phyloP scores from a whole-genome alignment of 2,797 vertebrate genomes.

The Netta rufina region DNA sequence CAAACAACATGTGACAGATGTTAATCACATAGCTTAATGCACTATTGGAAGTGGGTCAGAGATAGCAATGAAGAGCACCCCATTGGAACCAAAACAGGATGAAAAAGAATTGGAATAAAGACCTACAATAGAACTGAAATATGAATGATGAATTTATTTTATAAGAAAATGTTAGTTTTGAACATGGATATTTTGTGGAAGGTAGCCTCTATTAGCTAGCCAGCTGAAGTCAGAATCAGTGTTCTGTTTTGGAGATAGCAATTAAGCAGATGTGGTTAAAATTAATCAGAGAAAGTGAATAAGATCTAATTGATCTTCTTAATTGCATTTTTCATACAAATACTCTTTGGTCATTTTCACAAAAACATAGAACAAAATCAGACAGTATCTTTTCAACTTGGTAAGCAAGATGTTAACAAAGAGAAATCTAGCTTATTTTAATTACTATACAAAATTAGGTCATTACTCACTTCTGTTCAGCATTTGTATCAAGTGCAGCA shows the following conservation, averaged over 20 bases:
- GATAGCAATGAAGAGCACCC: background rate
- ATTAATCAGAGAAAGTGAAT: background rate
- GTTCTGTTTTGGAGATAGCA: background rate
- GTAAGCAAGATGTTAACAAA: background rate
- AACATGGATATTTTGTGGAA: background rate
- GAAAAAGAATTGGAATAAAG: background rate
- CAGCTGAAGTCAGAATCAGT: background rate
- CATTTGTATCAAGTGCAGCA: background rate
- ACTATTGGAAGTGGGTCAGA: constrained; percentile 34
- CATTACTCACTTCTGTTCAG: background rate
- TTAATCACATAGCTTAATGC: constrained; percentile 53
- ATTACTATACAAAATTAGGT: background rate
- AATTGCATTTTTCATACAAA: background rate
- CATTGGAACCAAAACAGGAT: background rate
- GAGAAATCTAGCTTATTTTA: background rate
- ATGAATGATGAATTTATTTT: background rate
- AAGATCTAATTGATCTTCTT: background rate
- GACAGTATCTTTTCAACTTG: background rate
- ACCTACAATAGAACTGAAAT: background rate
- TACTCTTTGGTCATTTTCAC: background rate
- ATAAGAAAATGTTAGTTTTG: background rate
- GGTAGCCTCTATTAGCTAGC: background rate
- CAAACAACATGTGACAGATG: constrained; percentile 50
- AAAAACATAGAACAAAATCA: background rate
- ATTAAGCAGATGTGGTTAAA: background rate